These are phyloP conservation scores for Dermochelys coriacea DNA, from an alignment of 2,797 vertebrate species.

Conservation along the genomic window DNA sequence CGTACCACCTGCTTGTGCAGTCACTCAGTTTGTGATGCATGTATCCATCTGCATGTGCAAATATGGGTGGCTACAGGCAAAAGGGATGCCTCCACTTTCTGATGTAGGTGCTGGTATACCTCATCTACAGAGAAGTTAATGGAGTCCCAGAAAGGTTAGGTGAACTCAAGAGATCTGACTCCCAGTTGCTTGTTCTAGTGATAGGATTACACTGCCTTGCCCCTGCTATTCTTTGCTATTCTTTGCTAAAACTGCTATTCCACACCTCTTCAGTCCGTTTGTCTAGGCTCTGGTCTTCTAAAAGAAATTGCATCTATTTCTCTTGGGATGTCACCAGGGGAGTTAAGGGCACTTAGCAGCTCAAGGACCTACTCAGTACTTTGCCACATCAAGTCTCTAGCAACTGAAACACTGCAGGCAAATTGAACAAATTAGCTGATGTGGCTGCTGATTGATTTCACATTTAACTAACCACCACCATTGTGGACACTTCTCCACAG, in stretches of 20 bases:
- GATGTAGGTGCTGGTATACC: accelerated
- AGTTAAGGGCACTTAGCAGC: background rate
- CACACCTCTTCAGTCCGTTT: background rate
- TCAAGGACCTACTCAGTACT: background rate
- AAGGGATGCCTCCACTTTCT: background rate
- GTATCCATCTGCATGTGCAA: background rate
- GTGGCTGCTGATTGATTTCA: background rate
- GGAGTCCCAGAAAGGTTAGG: background rate
- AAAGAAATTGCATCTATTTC: no score
- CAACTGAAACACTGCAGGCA: background rate
- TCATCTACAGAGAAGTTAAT: background rate
- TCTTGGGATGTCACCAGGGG: background rate
- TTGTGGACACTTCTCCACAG: background rate
- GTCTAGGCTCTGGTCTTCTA: background rate
- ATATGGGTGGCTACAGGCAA: background rate
- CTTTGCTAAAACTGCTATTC: no score
- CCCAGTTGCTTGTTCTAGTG: background rate
- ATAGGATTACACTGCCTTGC: background rate
- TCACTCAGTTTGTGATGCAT: no score
- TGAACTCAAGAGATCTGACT: background rate
- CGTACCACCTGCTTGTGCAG: background rate
- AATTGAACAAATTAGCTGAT: background rate
- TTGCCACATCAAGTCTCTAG: background rate
- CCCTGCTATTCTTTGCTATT: no score
- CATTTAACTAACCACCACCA: no score